phyloP scores from a whole-genome alignment of 2,797 vertebrate genomes.

The Gymnoscopelus microlampas region DNA sequence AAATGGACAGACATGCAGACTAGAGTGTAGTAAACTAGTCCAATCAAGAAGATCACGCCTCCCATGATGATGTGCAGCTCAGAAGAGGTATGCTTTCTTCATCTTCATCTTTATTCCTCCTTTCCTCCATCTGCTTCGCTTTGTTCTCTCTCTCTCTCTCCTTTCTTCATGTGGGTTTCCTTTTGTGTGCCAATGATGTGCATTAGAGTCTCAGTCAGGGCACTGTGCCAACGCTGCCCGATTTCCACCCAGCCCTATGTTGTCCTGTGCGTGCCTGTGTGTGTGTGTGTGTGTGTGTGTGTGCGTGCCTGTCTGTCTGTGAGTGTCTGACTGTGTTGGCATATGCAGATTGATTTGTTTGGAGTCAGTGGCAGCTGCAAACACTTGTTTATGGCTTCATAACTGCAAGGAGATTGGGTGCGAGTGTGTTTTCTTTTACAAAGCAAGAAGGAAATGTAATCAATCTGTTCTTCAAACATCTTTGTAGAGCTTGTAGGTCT shows the following conservation, averaged over 20 bases:
- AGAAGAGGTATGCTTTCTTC: slow-evolving; percentile 58
- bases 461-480: no score
- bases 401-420: slow-evolving; percentile 53
- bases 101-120: slow-evolving; percentile 40
- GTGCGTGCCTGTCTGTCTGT: no score
- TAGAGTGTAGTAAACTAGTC: no score
- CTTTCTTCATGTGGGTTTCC: slow-evolving; percentile 45
- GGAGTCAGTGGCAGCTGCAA: slow-evolving; percentile 76
- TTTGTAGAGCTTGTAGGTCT: background rate
- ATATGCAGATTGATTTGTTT: slow-evolving; percentile 80
- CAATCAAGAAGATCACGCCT: slow-evolving; percentile 51
- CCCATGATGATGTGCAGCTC: slow-evolving; percentile 47
- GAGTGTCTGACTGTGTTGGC: slow-evolving; percentile 2
- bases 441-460: no score
- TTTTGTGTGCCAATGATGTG: slow-evolving; percentile 71
- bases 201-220: slow-evolving; percentile 67
- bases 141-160: slow-evolving; percentile 42
- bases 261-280: slow-evolving; percentile 17
- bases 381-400: slow-evolving; percentile 67
- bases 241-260: slow-evolving; percentile 56
- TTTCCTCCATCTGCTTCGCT: slow-evolving; percentile 14
- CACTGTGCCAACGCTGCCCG: slow-evolving; percentile 64
- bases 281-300: slow-evolving; percentile 18
- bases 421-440: no score
- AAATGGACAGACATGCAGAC: slow-evolving; percentile 34